Evolutionary conservation across 2,797 vertebrate species (phyloP), one percentile per base, ranked within the genome.

Genomic region (Phoxinus dragarum): DNA sequence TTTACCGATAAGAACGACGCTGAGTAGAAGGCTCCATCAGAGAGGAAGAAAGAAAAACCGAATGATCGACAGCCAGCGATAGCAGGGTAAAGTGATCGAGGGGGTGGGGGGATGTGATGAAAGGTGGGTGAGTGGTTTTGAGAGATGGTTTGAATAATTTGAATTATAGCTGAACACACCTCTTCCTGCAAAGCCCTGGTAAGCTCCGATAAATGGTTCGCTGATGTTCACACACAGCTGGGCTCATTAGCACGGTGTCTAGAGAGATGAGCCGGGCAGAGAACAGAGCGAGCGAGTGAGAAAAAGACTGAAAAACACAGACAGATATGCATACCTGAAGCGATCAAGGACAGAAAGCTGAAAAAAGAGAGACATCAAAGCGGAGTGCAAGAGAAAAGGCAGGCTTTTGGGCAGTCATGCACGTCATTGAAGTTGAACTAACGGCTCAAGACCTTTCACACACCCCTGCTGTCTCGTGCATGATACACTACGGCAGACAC

Each of bases 211-310:
- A 80, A 86, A 88, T 83, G 82, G 19, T 78, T 61, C 6, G 40
- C 76, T 78, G 85, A 89, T 85, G 80, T 76, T 59, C 69, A 67
- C 64, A 77, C 38, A 67, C 80, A 88, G 67, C 85, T 49, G 66
- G 73, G 67, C 85, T 88, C 80, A 84, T 89, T 86, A 87, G 82
- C 61, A 54, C 40, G 2, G 68, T 36, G 72, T 80, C 80, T 89
- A 75, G 81, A 86, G 77, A 84, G 84, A 59, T 88, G 59, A 76
- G 73, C 11, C 19, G 1, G 27, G 80, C 38, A n/a, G 31, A 56
- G 75, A 82, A 73, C 52, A 80, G 40, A 17, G n/a, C 10, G 19
- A 75, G 36, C 4, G 16, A 75, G 31, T 77, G 7, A 80, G 34
- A 75, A 34, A 86, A 59, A 69, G 56, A 16, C 14, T 27, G 17